Percentiles rank a stretch among this genome's conserved stretches.
These are phyloP conservation scores for Tridacna gigas DNA, from an alignment of 2,888 invertebrate genomes.

Conservation along the genomic window DNA sequence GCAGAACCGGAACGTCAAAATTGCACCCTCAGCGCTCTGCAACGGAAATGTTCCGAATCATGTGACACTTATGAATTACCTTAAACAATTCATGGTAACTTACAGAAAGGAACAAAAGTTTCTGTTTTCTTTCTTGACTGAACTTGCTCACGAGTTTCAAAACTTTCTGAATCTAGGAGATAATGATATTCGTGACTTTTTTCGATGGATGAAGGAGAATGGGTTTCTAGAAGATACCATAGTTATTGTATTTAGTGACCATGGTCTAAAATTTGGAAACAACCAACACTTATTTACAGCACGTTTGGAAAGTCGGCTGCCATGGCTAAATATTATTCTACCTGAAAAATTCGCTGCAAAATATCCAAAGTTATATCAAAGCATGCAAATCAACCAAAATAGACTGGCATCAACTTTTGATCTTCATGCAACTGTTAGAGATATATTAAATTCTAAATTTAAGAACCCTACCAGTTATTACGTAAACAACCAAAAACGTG, in stretches of 20 bases:
- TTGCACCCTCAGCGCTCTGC: constrained; percentile 85
- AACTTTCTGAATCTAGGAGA: constrained; percentile 91
- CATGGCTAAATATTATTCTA: constrained; percentile 92
- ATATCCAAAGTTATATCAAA: constrained; percentile 88
- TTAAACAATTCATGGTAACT: constrained; percentile 87
- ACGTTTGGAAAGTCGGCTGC: constrained; percentile 94
- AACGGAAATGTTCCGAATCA: constrained; percentile 89
- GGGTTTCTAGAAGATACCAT: constrained; percentile 91
- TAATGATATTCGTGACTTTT: constrained; percentile 87
- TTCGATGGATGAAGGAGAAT: constrained; percentile 87
- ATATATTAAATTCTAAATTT: constrained; percentile 86
- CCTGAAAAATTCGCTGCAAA: constrained; percentile 89
- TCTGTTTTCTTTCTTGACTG: constrained; percentile 93
- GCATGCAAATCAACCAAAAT: constrained; percentile 88
- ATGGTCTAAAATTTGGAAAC: constrained; percentile 91
- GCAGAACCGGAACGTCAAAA: constrained; percentile 46
- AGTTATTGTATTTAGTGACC: constrained; percentile 95
- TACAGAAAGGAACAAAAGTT: constrained; percentile 91
- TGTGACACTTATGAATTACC: constrained; percentile 81
- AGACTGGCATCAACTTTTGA: constrained; percentile 94
- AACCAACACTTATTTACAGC: constrained; percentile 94
- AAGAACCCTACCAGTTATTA: constrained; percentile 25
- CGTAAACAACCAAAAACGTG: constrained; percentile 67
- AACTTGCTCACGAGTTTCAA: constrained; percentile 94
- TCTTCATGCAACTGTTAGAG: constrained; percentile 91